Conservation (phyloP, 1,140 invertebrate genomes). For the Trichomalopsis sarcophagae region DNA sequence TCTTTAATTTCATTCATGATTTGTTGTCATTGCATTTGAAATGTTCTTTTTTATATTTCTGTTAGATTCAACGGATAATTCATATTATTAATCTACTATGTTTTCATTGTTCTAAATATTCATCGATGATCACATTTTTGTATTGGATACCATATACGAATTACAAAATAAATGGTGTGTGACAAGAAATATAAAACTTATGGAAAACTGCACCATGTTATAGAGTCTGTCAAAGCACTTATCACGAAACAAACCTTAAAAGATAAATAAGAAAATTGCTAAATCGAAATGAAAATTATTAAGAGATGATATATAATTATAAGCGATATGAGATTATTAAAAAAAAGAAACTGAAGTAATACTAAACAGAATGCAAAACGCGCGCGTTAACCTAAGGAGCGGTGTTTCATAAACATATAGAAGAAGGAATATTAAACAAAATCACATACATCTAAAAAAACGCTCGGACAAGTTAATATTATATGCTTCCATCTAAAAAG, state of each 20-base stretch:
- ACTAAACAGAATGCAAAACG: conserved; percentile 2
- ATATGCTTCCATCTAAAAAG: conserved; percentile 67
- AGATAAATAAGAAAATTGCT: not conserved
- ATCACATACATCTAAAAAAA: conserved; percentile 22
- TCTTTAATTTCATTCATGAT: not conserved
- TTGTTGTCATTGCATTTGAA: not conserved
- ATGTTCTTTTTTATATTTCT: not conserved
- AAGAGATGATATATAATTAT: conserved; percentile 20
- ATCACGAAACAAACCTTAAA: conserved; percentile 44
- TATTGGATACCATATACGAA: conserved; percentile 18
- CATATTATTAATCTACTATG: not conserved
- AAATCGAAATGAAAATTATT: conserved; percentile 42
- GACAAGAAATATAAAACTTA: conserved; percentile 27
- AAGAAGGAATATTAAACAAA: conserved; percentile 10
- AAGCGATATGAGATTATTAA: conserved; percentile 30
- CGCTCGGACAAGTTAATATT: conserved; percentile 48
- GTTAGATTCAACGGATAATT: not conserved
- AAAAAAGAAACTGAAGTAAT: not conserved
- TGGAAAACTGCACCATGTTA: conserved; percentile 35
- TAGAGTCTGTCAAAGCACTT: conserved; percentile 46
- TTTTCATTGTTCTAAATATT: conserved; percentile 19
- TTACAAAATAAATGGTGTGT: conserved; percentile 28
- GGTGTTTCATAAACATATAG: conserved; percentile 14
- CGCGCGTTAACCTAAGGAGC: not conserved
- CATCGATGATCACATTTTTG: conserved; percentile 8